Conservation (phyloP, 2,113 vertebrate genomes). For the Pygoscelis antarcticus region DNA sequence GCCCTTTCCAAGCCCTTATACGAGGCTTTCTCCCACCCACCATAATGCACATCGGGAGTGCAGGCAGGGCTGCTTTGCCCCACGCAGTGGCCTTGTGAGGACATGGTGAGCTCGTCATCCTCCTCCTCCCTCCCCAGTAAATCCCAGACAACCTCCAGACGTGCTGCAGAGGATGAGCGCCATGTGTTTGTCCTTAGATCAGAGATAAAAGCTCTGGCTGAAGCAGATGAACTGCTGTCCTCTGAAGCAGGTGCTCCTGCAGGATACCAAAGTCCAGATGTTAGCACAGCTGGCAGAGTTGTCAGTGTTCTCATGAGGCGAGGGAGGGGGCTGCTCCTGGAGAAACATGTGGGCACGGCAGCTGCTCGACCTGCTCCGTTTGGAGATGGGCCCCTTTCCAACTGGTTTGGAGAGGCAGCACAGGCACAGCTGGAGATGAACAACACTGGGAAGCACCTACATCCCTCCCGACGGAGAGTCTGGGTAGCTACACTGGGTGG, state of each 20-base stretch:
- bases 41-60: fast-evolving
- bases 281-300: neutral
- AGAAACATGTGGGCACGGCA: neutral
- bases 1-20: neutral
- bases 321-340: neutral
- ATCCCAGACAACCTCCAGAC: neutral
- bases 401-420: neutral
- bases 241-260: neutral
- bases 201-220: neutral
- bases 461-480: fast-evolving
- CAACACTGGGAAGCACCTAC: neutral
- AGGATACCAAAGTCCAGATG: neutral
- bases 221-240: neutral
- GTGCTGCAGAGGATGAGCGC: fast-evolving
- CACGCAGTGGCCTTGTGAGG: neutral
- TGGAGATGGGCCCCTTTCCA: neutral
- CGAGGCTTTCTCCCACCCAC: neutral
- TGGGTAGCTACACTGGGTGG: fast-evolving
- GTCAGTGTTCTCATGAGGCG: fast-evolving
- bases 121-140: neutral
- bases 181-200: neutral
- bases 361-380: neutral
- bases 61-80: neutral
- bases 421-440: neutral
- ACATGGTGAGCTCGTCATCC: neutral